These are phyloP conservation scores for Cyclargus thomasi DNA, from an alignment of 1,140 invertebrate genomes.

Conservation along the genomic window DNA sequence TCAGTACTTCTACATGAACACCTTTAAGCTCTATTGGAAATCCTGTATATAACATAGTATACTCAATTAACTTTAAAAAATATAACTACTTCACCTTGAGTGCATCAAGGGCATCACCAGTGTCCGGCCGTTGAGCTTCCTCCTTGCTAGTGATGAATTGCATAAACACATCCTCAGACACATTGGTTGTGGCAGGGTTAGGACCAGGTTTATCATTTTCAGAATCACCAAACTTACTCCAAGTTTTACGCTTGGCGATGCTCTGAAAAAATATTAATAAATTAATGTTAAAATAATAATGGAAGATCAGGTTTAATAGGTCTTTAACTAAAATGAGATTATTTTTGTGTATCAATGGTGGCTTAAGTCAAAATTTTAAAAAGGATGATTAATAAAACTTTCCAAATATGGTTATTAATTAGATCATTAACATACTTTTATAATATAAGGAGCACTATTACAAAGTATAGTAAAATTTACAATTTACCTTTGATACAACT, in stretches of 20 bases:
- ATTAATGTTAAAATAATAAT: too few relatives aligned
- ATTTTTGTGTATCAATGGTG: too few relatives aligned
- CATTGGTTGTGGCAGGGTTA: slow-evolving; percentile 96
- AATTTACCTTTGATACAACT: slow-evolving; percentile 86
- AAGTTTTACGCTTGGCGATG: slow-evolving; percentile 93
- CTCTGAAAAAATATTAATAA: slow-evolving; percentile 60
- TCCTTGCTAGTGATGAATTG: slow-evolving; percentile 92
- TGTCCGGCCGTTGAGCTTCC: slow-evolving; percentile 89
- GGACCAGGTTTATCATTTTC: slow-evolving; percentile 94
- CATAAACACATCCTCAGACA: slow-evolving; percentile 97
- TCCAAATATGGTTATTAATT: too few relatives aligned
- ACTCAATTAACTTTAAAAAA: not conserved
- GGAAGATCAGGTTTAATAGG: too few relatives aligned
- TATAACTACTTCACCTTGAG: slow-evolving; percentile 46
- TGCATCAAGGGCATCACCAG: slow-evolving; percentile 83
- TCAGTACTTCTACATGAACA: too few relatives aligned
- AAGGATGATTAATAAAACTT: too few relatives aligned
- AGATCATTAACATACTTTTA: not conserved
- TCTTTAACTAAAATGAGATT: too few relatives aligned
- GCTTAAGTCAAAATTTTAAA: too few relatives aligned
- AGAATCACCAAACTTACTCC: slow-evolving; percentile 96
- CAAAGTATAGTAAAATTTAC: not conserved
- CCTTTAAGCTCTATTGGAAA: too few relatives aligned
- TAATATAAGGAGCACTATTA: not conserved
- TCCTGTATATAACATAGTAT: too few relatives aligned